Evolutionary conservation across 2,113 vertebrate genomes (phyloP), one percentile per base, ranked within the genome.

Genomic region (Nerophis lumbriciformis): DNA sequence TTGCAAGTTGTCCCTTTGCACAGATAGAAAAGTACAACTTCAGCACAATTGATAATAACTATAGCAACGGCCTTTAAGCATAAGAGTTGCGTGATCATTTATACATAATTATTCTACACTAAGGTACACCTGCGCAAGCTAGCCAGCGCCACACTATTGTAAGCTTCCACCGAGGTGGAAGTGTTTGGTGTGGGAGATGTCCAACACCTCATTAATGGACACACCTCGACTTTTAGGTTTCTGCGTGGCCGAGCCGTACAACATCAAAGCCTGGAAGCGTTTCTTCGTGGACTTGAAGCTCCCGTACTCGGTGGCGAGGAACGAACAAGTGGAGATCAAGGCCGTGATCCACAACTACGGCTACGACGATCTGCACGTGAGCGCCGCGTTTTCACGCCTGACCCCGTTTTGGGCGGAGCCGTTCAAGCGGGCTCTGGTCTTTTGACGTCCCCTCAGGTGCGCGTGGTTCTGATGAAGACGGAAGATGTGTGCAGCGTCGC

Each of bases 211-310:
- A 28, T 28, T 28, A 28, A 28, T 28, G 28, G 28, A 28, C 28
- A 28, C 28, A 28, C 28, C 11, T 12, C 35, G 10, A 19, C 42
- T 16, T 16, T 16, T 28, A 92, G 91, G 91, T 48, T 89, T 92
- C 69, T 92, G 91, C 59, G 88, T 91, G 4, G 88, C 91, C 0
- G 75, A 90, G 72, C 90, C 91, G 0, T 88, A 86, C 68, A 88
- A 89, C 13, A 1, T 91, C n/a, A 75, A 42, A 53, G 66, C 75
- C 0, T 83, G 71, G 75, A 90, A 86, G 69, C 36, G 1, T 0
- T 89, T 92, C 76, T 92, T 91, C 21, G 83, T 92, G 52, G 91
- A 92, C 67, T 81, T 92, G 67, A 89, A 72, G 73, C 76, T 92
- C 64, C 91, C 91, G 2, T 79, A 88, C 47, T 89, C 90, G 0